A percentile compares a stretch with the other conserved stretches of the same genome.
These are phyloP conservation scores for Stenolophus ochropezus DNA, from an alignment of 2,888 invertebrate species.

Conservation along the genomic window DNA sequence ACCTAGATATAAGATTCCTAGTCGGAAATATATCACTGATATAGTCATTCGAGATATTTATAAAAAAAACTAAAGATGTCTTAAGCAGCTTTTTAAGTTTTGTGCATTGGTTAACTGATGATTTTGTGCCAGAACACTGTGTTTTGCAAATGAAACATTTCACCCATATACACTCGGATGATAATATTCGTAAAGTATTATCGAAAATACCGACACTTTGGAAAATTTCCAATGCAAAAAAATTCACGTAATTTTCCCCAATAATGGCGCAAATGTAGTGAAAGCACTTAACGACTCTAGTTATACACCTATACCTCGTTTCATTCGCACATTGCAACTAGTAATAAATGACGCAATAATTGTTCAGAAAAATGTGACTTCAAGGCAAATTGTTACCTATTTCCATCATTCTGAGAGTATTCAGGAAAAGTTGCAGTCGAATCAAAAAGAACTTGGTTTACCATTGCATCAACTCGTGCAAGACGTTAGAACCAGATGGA, in stretches of 20 bases:
- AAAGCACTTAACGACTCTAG: conserved; percentile 12
- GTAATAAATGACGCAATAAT: conserved; percentile 23
- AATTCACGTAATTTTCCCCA: background rate
- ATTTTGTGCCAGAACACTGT: conserved; percentile 4
- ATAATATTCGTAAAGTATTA: background rate
- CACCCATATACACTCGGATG: background rate
- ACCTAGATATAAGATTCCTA: no score
- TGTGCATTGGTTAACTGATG: conserved; percentile 8
- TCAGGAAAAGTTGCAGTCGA: background rate
- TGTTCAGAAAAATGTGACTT: conserved; percentile 12
- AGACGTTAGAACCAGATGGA: conserved; percentile 23
- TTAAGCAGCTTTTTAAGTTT: background rate
- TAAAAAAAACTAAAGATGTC: no score
- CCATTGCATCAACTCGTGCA: background rate
- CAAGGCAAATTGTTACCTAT: conserved; percentile 25
- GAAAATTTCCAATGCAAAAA: background rate
- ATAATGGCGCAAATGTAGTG: conserved; percentile 3
- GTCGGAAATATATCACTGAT: no score
- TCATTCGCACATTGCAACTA: conserved; percentile 29
- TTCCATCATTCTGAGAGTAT: conserved; percentile 8
- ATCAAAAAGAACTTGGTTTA: conserved; percentile 33
- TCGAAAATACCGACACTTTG: background rate
- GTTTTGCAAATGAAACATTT: conserved; percentile 51
- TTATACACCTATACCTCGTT: background rate
- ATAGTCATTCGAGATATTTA: no score